Evolutionary conservation across 2,888 invertebrate genomes (phyloP).

Genomic region (Eilema sororculum): DNA sequence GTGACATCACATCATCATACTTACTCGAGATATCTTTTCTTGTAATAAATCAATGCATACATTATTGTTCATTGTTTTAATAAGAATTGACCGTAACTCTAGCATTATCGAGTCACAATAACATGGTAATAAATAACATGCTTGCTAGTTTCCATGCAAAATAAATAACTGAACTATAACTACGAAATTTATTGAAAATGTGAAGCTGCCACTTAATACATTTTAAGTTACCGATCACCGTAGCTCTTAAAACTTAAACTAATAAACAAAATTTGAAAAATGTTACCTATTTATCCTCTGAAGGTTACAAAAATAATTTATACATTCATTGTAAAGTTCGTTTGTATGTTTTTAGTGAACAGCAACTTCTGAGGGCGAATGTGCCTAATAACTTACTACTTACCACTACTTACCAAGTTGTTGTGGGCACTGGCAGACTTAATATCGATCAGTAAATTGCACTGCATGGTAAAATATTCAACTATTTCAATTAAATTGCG

Average conservation of each 20-base stretch:
- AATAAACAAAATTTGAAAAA: no score
- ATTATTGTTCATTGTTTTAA: not conserved
- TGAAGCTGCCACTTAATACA: not conserved
- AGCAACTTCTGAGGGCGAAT: no score
- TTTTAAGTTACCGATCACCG: no score
- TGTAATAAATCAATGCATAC: not conserved
- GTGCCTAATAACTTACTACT: no score
- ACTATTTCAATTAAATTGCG: constrained; percentile 32
- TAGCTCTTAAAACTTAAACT: no score
- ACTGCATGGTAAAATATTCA: constrained; percentile 23
- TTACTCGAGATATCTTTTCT: not conserved
- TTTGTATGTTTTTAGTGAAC: no score
- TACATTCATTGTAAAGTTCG: no score
- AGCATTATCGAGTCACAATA: not conserved
- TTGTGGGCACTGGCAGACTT: constrained; percentile 28
- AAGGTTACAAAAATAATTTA: no score
- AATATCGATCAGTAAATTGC: constrained; percentile 27
- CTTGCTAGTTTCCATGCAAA: not conserved
- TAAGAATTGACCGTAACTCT: not conserved
- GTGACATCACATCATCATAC: not conserved
- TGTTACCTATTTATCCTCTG: no score
- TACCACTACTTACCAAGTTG: constrained; percentile 1
- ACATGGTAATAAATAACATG: not conserved
- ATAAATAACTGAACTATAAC: not conserved
- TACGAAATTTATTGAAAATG: not conserved